These are phyloP conservation scores for Porites lutea DNA, from an alignment of 64 coral and sea anemone genomes.

Conservation along the genomic window DNA sequence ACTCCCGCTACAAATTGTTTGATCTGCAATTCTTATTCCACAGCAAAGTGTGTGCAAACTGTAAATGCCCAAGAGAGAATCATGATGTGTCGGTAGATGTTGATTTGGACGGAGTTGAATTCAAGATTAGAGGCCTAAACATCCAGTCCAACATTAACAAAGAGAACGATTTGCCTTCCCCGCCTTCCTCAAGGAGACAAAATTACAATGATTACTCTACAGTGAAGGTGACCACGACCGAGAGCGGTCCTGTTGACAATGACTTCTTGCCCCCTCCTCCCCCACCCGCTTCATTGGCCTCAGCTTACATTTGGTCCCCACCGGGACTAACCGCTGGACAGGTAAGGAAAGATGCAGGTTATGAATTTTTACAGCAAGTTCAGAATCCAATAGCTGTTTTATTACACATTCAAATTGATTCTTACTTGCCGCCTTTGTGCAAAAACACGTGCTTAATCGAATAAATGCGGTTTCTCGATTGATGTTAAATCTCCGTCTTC, in stretches of 20 bases:
- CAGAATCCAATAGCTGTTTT: too few species aligned
- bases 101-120: conserved; percentile 75
- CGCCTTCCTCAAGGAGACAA: conserved; percentile 47
- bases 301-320: conserved; percentile 79
- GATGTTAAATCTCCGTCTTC: too few species aligned
- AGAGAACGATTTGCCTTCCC: conserved; percentile 76
- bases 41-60: conserved; percentile 85
- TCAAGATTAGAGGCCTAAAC: conserved; percentile 82
- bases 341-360: conserved; percentile 35
- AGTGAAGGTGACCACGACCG: conserved; percentile 25
- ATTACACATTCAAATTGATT: too few species aligned
- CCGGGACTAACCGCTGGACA: conserved; percentile 72
- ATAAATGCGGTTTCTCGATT: too few species aligned
- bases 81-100: conserved; percentile 68
- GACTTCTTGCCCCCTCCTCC: conserved; percentile 69
- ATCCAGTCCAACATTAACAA: conserved; percentile 52
- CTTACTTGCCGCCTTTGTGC: too few species aligned
- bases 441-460: too few species aligned
- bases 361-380: too few species aligned
- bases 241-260: conserved; percentile 37
- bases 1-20: not conserved
- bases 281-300: conserved; percentile 28
- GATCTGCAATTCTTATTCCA: not conserved
- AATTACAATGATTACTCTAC: conserved; percentile 51
- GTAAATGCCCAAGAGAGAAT: conserved; percentile 91